Evolutionary conservation across 2,888 invertebrate genomes (phyloP).

Genomic region (Tridacna crocea): DNA sequence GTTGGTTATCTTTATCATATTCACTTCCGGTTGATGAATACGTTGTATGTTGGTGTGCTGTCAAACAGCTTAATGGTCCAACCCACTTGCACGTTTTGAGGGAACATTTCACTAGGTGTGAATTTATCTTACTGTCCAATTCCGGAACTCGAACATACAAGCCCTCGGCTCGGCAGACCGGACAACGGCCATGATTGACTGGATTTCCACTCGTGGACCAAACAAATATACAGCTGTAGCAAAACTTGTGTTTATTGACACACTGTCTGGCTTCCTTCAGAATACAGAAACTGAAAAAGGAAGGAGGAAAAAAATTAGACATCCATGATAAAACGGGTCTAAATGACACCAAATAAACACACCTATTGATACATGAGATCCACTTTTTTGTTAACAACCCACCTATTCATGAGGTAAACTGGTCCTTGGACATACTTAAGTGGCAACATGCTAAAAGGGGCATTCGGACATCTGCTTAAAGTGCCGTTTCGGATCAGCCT

Average conservation of each 20-base stretch:
- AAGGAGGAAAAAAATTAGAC: not conserved
- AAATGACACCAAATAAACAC: no score
- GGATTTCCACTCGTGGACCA: constrained; percentile 82
- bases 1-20: constrained; percentile 19
- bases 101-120: constrained; percentile 77
- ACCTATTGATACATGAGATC: no score
- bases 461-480: no score
- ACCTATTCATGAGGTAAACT: no score
- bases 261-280: constrained; percentile 80
- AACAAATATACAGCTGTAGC: constrained; percentile 80
- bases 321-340: no score
- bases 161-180: constrained; percentile 79
- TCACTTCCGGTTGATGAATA: constrained; percentile 31
- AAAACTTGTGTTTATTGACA: constrained; percentile 81
- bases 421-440: no score
- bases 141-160: constrained; percentile 71
- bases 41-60: constrained; percentile 71
- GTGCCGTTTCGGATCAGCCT: no score
- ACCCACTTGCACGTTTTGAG: constrained; percentile 76
- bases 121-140: constrained; percentile 70
- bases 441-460: no score
- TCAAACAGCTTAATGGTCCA: constrained; percentile 67
- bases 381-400: no score
- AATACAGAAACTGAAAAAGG: constrained; percentile 79
- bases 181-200: constrained; percentile 79